Evolutionary conservation across 2,797 vertebrate species (phyloP).

Genomic region (Sternotherus odoratus): DNA sequence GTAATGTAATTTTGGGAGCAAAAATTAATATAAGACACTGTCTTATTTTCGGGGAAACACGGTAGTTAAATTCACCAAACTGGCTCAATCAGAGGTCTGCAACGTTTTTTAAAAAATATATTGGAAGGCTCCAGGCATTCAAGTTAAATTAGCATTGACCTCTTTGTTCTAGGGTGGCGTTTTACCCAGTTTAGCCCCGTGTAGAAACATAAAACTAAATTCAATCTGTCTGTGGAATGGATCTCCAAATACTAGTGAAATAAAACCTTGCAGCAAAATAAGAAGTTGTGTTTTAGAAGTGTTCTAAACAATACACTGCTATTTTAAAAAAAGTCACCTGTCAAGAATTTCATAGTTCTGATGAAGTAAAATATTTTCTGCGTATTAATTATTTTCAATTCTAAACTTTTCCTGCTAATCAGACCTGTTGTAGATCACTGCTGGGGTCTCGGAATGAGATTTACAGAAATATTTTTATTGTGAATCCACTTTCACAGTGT

Average conservation of each 20-base stretch:
- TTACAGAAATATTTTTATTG: not conserved
- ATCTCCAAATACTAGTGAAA: not conserved
- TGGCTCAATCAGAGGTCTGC: not conserved
- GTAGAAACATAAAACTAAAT: not conserved
- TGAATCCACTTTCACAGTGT: not conserved
- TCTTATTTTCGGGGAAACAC: no score
- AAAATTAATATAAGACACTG: no score
- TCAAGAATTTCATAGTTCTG: not conserved
- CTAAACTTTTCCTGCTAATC: not conserved
- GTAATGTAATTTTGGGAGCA: no score
- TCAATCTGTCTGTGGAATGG: not conserved
- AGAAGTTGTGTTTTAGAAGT: not conserved
- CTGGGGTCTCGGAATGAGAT: not conserved
- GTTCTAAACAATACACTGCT: not conserved
- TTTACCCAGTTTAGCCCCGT: not conserved
- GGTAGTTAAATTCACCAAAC: not conserved
- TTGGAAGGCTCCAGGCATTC: not conserved
- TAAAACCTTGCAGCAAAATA: not conserved
- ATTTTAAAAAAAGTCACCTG: not conserved
- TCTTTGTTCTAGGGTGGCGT: not conserved
- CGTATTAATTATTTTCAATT: not conserved
- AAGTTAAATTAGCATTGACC: not conserved
- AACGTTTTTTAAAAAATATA: not conserved
- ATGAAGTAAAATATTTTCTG: not conserved
- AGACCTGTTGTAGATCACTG: not conserved